A percentile compares a stretch with the other conserved stretches of the same genome.
Conservation (phyloP, 2,797 vertebrate species). For the Coracias cyanogaster region DNA sequence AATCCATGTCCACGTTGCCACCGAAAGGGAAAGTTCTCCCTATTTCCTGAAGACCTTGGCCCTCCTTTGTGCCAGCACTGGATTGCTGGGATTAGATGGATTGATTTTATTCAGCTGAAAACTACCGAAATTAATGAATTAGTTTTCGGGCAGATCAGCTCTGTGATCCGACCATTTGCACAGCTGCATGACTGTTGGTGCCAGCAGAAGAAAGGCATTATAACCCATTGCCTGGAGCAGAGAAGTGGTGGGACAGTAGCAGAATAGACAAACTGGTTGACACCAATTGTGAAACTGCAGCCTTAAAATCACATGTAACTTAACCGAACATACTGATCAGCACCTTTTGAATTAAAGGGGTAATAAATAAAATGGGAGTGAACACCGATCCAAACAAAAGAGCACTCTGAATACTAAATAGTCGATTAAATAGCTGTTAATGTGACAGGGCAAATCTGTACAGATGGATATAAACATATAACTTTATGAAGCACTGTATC, state of each 20-base stretch:
- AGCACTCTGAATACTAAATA: background rate
- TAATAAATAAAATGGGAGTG: background rate
- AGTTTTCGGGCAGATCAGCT: conserved; percentile 42
- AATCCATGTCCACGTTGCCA: background rate
- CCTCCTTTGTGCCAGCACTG: conserved; percentile 3
- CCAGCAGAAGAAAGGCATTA: conserved; percentile 36
- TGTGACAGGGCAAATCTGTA: background rate
- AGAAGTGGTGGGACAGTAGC: conserved; percentile 40
- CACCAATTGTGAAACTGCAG: background rate
- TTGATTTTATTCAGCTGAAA: conserved; percentile 36
- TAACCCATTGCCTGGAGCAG: background rate
- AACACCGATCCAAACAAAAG: background rate
- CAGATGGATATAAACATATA: background rate
- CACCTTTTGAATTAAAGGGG: background rate
- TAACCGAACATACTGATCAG: background rate
- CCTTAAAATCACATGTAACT: background rate
- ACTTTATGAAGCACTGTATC: background rate
- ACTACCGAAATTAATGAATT: conserved; percentile 55
- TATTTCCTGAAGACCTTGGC: background rate
- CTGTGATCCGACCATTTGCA: conserved; percentile 27
- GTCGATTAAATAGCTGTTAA: background rate
- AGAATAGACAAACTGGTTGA: conserved; percentile 5
- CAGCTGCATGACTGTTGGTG: background rate
- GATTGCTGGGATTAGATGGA: conserved; percentile 44
- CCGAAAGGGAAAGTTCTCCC: conserved; percentile 50